Evolutionary conservation across 1,140 invertebrate species (phyloP).

Genomic region (Diorhabda carinulata): DNA sequence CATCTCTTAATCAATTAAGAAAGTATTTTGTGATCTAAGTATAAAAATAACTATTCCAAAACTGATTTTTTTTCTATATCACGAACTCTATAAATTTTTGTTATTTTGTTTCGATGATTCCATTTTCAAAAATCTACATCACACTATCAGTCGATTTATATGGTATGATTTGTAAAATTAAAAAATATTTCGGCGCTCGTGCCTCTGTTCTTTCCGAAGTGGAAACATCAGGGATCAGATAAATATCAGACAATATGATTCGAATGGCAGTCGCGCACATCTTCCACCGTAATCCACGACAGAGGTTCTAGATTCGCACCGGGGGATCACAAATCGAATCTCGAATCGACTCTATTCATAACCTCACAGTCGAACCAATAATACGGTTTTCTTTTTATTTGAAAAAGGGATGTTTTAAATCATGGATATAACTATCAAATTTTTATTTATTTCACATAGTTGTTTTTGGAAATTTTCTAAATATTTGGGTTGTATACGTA

Average conservation of each 20-base stretch:
- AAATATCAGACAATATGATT: constrained; percentile 39
- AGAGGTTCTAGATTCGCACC: constrained; percentile 34
- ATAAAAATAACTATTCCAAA: no score
- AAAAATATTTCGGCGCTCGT: constrained; percentile 11
- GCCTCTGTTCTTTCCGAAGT: constrained; percentile 25
- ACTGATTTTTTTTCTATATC: no score
- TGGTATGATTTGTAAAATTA: no score
- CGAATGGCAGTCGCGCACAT: constrained; percentile 35
- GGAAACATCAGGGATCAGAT: constrained; percentile 33
- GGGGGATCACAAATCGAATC: constrained; percentile 26
- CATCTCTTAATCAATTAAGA: no score
- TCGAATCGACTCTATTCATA: constrained; percentile 29
- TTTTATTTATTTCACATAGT: no score
- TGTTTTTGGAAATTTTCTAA: no score
- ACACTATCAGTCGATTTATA: no score
- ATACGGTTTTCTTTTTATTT: constrained; percentile 7
- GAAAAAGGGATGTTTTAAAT: background rate
- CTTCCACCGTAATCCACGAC: constrained; percentile 34
- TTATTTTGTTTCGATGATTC: no score
- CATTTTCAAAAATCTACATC: no score
- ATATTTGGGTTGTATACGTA: no score
- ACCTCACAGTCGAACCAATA: constrained; percentile 17
- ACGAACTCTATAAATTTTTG: no score
- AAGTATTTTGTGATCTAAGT: no score
- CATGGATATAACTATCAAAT: background rate